A percentile compares a stretch with the other conserved stretches of the same genome.
These are phyloP conservation scores for Drosophila neotestacea DNA, from an alignment of 2,888 invertebrate genomes.

Conservation along the genomic window DNA sequence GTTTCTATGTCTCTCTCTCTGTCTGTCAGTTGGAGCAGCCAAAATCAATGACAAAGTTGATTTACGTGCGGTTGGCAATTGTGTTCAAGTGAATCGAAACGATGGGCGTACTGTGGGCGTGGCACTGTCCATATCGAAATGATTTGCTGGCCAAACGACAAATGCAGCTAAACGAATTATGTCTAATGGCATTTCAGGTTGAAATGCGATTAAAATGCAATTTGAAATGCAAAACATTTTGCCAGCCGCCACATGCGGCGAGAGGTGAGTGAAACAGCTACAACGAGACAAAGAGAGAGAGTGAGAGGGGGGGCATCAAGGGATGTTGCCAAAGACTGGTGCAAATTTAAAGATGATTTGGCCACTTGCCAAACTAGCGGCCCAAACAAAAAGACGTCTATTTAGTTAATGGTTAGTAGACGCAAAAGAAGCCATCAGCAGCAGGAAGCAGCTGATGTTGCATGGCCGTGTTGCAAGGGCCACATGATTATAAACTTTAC, in stretches of 20 bases:
- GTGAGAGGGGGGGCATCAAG: constrained; percentile 1
- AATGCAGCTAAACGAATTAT: constrained; percentile 80
- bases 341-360: constrained; percentile 60
- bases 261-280: constrained; percentile 20
- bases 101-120: constrained; percentile 34
- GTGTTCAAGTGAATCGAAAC: constrained; percentile 63
- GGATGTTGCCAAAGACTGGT: constrained; percentile 28
- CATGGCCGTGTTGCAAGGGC: not conserved
- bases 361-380: constrained; percentile 41
- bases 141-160: constrained; percentile 65
- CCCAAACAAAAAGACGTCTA: not conserved
- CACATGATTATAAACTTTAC: constrained; percentile 54
- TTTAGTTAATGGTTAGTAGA: constrained; percentile 49
- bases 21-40: constrained; percentile 55
- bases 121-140: constrained; percentile 54
- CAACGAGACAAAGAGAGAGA: not conserved
- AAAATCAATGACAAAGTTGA: constrained; percentile 78
- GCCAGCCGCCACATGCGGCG: constrained; percentile 33
- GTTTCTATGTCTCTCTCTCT: constrained; percentile 6
- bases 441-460: constrained; percentile 21
- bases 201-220: constrained; percentile 81
- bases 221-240: constrained; percentile 78
- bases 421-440: constrained; percentile 22
- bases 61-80: constrained; percentile 76
- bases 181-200: constrained; percentile 80